Base-by-base conservation (phyloP, 2,888 invertebrate species). In the Chesias legatella region DNA sequence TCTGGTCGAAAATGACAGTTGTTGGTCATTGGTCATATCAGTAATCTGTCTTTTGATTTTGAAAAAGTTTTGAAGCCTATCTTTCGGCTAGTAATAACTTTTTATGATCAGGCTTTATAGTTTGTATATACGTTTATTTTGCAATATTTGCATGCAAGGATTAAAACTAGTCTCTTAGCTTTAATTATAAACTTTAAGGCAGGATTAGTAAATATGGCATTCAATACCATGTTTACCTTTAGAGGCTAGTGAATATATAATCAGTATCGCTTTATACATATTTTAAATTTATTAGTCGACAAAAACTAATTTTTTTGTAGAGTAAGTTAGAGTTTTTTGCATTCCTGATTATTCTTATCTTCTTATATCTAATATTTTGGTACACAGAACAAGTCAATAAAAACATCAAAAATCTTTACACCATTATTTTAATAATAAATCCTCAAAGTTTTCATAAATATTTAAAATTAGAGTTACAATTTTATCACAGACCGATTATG, bases 401-500 rank as follows among this genome's bases (percentile, higher is more conserved):
- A 38, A 39, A 32, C 11, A 29, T 10, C 9, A 10, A 5, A 9
- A 17, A 7, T 23, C 36, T 43, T 43, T 40, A 43, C 7, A 37
- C 11, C 6, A 36, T 23, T 36, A 45, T 40, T 43, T 35, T 24
- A 35, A 26, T 35, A 35, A n/a, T 20, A 38, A 23, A 42, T n/a
- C 27, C 24, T 13, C 2, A 25, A 8, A 6, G 6, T 22, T 31
- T 34, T 17, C n/a, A 37, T 30, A 41, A 33, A 26, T 23, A 29
- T 38, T 37, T 22, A 0, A 22, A 9, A 21, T 35, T 32, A 38
- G 33, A 38, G 33, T 33, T 10, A 35, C 29, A 38, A 30, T 32
- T 33, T 23, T 50, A 50, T 50, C 50, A 50, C 53, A 53, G 44
- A 34, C 10, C n/a, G 7, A 33, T 29, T 8, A 7, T 29, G 8